A percentile compares a stretch with the other conserved stretches of the same genome.
These are phyloP conservation scores for Drosophila sp. DNA, from an alignment of 1,140 invertebrate genomes.

Conservation along the genomic window DNA sequence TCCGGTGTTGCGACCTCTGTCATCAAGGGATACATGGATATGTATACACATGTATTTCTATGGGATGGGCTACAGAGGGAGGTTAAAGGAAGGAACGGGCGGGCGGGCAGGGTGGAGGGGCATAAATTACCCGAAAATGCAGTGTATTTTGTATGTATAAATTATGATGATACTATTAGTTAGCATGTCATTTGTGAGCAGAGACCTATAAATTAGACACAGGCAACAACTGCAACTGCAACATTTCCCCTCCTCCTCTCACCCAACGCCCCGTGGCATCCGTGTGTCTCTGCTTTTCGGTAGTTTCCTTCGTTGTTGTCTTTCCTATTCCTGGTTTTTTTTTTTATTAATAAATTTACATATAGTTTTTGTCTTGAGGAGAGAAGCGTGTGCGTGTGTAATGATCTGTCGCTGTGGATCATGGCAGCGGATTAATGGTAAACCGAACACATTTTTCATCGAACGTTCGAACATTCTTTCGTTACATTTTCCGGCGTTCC, in stretches of 20 bases:
- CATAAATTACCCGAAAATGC: conserved; percentile 66
- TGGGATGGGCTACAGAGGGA: neutral
- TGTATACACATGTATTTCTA: neutral
- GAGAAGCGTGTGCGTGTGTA: conserved; percentile 68
- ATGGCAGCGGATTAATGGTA: conserved; percentile 80
- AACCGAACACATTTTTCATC: conserved; percentile 80
- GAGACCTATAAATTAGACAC: conserved; percentile 66
- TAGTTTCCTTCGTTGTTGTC: conserved; percentile 38
- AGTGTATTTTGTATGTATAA: conserved; percentile 72
- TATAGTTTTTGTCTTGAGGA: conserved; percentile 28
- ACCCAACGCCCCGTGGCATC: neutral
- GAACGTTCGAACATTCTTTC: conserved; percentile 46
- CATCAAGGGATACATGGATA: conserved; percentile 50
- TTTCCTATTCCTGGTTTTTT: conserved; percentile 23
- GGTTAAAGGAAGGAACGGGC: neutral
- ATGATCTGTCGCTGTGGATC: conserved; percentile 81
- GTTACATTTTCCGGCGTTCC: conserved; percentile 50
- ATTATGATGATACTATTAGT: conserved; percentile 81
- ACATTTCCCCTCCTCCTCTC: neutral
- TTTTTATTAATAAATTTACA: conserved; percentile 80
- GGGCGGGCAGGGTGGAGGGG: conserved; percentile 26
- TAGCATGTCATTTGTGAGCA: conserved; percentile 69
- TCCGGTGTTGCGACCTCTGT: conserved; percentile 67
- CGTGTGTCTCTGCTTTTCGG: neutral
- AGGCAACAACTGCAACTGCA: conserved; percentile 60